Base-by-base conservation (phyloP, 1,140 invertebrate species). In the Ostrea denselamellosa region DNA sequence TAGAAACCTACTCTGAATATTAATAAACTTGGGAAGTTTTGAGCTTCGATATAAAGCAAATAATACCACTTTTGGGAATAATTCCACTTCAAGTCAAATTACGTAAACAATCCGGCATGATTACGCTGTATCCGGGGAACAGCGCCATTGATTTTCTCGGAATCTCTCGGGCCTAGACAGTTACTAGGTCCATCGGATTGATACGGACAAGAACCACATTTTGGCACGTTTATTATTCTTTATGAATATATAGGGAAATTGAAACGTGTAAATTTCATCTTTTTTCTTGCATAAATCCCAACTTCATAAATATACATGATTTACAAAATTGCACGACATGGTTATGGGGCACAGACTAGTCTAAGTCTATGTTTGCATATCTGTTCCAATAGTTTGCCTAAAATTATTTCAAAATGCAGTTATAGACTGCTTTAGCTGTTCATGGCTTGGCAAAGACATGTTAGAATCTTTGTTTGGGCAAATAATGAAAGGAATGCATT, bases 71-170 rank as follows among this genome's bases (percentile, higher is more conserved):
- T 25, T 7, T 22, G 68, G 28, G 68, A 77, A 77, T 77, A 77
- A 12, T 25, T 77, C 68, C 68, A 28, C 68, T 77, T 77, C 68
- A 25, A 77, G 68, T 34, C 68, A 77, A 77, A 77, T 77, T 77
- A 77, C 68, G 68, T 28, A 77, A 77, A 77, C 68, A 77, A 77
- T 77, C 68, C 22, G 68, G 28, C 68, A 77, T 77, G 68, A 77
- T 77, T 77, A 77, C 68, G 9, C 8, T 77, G 68, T 25, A 34
- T 77, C 68, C 25, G 25, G 68, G 68, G 68, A 77, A 77, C 28
- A 9, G 12, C 68, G 68, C 68, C 68, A 77, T 77, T 77, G 68
- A 77, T 77, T 77, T 62, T 77, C 68, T 77, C 25, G 8, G 14
- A 14, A 77, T 77, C 68, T 77, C 68, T 34, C 25, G 68, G 68